phyloP scores from a whole-genome alignment of 2,797 vertebrate species.

The Falco cherrug region DNA sequence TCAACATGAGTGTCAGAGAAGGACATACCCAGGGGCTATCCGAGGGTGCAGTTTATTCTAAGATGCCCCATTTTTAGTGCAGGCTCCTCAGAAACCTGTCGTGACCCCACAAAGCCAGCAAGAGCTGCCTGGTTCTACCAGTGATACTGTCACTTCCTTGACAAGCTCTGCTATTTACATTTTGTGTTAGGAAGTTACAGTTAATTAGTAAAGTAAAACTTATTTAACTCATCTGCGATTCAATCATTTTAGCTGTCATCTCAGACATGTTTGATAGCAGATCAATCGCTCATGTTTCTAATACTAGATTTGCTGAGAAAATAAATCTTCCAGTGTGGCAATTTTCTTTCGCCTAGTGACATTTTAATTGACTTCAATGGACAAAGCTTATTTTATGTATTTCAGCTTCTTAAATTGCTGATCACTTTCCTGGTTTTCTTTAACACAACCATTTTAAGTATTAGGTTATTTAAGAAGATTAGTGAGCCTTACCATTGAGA shows the following conservation, averaged over 20 bases:
- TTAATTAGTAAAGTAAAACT: neutral
- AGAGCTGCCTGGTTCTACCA: neutral
- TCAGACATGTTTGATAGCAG: neutral
- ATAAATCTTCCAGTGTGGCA: neutral
- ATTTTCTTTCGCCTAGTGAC: neutral
- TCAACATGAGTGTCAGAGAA: neutral
- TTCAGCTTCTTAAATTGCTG: neutral
- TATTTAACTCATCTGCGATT: neutral
- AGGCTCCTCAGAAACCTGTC: neutral
- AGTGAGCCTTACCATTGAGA: neutral
- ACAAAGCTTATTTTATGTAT: conserved; percentile 3
- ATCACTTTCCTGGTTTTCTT: neutral
- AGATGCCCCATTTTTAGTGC: neutral
- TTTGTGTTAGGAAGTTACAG: neutral
- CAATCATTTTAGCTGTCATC: neutral
- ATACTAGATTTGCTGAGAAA: neutral
- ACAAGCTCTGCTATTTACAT: neutral
- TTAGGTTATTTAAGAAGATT: conserved; percentile 1
- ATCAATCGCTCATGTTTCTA: neutral
- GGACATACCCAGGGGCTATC: neutral
- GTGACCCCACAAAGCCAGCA: neutral
- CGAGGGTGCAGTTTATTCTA: neutral
- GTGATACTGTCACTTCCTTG: neutral
- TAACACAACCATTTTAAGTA: neutral
- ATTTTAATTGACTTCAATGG: neutral